Base-by-base conservation (phyloP, 2,113 vertebrate genomes). In the Sterna hirundo region DNA sequence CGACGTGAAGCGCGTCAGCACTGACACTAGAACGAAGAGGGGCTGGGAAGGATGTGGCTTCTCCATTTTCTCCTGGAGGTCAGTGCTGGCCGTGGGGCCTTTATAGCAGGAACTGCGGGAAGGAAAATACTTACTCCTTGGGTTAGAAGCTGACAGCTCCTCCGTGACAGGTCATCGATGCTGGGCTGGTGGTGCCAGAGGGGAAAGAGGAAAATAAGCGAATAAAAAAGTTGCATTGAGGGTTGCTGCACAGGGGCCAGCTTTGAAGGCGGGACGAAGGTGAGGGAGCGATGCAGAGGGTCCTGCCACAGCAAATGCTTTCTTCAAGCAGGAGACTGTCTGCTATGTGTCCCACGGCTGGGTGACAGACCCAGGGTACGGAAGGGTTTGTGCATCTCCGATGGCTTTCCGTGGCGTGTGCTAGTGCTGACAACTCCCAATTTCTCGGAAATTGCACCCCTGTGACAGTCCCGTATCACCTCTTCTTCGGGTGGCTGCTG, bases 11-110 rank as follows among this genome's bases (percentile, higher is more conserved):
- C 30, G 4, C 2, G 0, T 74, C 47, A 13, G 70, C 5, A 0
- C 44, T 4, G 40, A 10, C 14, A 18, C 30, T 36, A 1, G 11
- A 25, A 38, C 0, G 0, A 36, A 9, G 2, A 0, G 12, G 40
- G 5, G 14, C 38, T 10, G 22, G n/a, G n/a, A 15, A 16, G 49
- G 62, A 58, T 9, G 62, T 0, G 5, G 62, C 51, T 40, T 26
- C 57, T 51, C 55, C 0, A 0, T 29, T 16, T 57, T 12, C 52
- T 44, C 36, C n/a, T 22, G 81, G 27, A 46, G 65, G 23, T 52
- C 23, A 2, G 16, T 30, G 36, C 42, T 49, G 32, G 19, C 30
- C 17, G n/a, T 1, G 13, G 47, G 32, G 9, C 25, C 25, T 74
- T 66, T 6, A 9, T 2, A 40, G 58, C 36, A 46, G 76, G 66